Conservation (phyloP, 2,797 vertebrate species). For the Channa striata region DNA sequence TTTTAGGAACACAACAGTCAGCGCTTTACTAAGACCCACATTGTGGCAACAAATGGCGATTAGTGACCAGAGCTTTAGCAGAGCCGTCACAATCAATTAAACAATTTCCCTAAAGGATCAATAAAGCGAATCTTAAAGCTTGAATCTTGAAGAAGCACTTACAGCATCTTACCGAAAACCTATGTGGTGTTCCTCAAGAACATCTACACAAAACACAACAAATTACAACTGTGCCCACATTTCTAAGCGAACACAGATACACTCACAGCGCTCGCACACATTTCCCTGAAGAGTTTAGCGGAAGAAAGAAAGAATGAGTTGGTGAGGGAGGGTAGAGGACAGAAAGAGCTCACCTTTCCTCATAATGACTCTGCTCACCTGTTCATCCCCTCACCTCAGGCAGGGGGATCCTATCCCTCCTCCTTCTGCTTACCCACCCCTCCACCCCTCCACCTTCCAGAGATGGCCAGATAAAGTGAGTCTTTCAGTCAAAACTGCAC, state of each 20-base stretch:
- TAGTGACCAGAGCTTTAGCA: background rate
- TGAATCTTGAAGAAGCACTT: no score
- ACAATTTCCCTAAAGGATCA: no score
- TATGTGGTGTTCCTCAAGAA: no score
- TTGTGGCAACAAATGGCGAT: background rate
- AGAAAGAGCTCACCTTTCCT: slow-evolving; percentile 83
- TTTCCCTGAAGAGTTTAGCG: slow-evolving; percentile 65
- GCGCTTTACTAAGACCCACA: background rate
- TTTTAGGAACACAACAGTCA: no score
- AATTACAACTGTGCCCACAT: slow-evolving; percentile 52
- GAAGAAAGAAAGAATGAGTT: slow-evolving; percentile 50
- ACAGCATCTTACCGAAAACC: slow-evolving; percentile 15
- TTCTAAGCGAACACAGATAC: slow-evolving; percentile 46
- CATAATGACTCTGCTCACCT: slow-evolving; percentile 84
- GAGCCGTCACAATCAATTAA: slow-evolving; percentile 9
- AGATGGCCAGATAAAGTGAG: slow-evolving; percentile 80
- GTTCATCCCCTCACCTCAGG: slow-evolving; percentile 85
- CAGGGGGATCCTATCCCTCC: slow-evolving; percentile 65
- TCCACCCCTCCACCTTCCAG: slow-evolving; percentile 51
- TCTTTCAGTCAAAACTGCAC: slow-evolving; percentile 76
- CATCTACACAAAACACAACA: slow-evolving; percentile 35
- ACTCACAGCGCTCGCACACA: slow-evolving; percentile 22
- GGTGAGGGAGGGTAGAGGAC: slow-evolving; percentile 54
- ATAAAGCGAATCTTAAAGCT: no score
- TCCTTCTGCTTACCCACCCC: background rate